Evolutionary conservation across 2,113 vertebrate genomes (phyloP), one percentile per base, ranked within the genome.

Genomic region (Copsychus sechellarum): DNA sequence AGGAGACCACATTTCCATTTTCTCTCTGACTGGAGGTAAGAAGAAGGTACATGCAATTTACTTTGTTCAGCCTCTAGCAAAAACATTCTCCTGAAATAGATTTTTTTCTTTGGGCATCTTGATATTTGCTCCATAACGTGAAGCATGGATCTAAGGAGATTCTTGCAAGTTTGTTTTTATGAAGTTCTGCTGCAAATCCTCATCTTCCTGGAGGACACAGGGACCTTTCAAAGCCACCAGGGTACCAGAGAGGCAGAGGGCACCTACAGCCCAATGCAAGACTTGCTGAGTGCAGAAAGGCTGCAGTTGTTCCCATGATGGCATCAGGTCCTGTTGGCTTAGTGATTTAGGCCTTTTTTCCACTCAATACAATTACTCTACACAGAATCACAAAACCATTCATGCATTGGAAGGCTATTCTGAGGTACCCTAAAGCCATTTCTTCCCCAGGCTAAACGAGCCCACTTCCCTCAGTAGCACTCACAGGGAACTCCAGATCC

Each of bases 201-300:
- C 26, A n/a, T 47, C 20, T 60, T 28, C n/a, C 29, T 31, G 26
- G 50, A 70, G 33, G 36, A 38, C 51, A 11, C 29, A 11, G 23
- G 7, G 36, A 34, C 36, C 26, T 65, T 61, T 38, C 40, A 81
- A 33, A 73, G 33, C 38, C 65, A 26, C 11, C 26, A 28, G 50
- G 67, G 50, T 45, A 16, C 28, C n/a, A 28, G 43, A 20, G 45
- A 64, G 45, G 56, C 61, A 74, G 57, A n/a, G 23, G 43, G 47
- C 11, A 12, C 58, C 36, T 25, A 2, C 18, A 71, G 48, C 28
- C 23, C 38, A 8, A 0, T 4, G 33, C 50, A 20, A n/a, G 25
- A 12, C 19, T 6, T 28, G 28, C 61, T 25, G 31, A 42, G 48
- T 14, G 42, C 66, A 66, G 18, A 61, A 31, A 25, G 2, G 12